These are phyloP conservation scores for Verasper variegatus DNA, from an alignment of 2,113 vertebrate species.

Conservation along the genomic window DNA sequence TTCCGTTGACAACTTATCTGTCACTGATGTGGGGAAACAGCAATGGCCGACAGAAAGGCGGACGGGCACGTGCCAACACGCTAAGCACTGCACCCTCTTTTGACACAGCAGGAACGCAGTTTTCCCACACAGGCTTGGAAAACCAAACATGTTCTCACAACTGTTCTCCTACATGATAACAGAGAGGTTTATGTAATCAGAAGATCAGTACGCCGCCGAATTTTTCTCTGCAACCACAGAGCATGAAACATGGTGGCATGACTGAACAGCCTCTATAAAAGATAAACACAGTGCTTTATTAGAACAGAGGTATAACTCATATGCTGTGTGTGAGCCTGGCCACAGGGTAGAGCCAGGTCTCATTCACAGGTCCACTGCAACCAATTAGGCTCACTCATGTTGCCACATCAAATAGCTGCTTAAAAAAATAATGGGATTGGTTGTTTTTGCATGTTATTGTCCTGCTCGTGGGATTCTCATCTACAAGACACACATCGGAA, in stretches of 20 bases:
- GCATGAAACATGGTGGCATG: conserved; percentile 66
- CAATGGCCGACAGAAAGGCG: conserved; percentile 48
- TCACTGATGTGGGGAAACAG: conserved; percentile 48
- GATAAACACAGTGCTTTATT: conserved; percentile 59
- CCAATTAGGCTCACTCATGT: conserved; percentile 45
- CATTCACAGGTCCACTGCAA: conserved; percentile 59
- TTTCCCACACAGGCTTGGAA: conserved; percentile 70
- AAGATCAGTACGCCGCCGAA: conserved; percentile 46
- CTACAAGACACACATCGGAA: conserved; percentile 43
- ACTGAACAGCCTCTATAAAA: conserved; percentile 61
- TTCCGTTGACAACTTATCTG: conserved; percentile 36
- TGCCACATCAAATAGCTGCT: conserved; percentile 58
- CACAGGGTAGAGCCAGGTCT: conserved; percentile 41
- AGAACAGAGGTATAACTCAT: conserved; percentile 35
- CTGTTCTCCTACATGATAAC: conserved; percentile 56
- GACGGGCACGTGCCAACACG: conserved; percentile 73
- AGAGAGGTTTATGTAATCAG: conserved; percentile 58
- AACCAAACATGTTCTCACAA: conserved; percentile 67
- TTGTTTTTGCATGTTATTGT: conserved; percentile 55
- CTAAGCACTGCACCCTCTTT: conserved; percentile 70
- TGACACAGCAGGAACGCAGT: conserved; percentile 46
- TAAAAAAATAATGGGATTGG: conserved; percentile 40
- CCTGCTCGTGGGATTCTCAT: conserved; percentile 48
- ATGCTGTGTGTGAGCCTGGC: conserved; percentile 38
- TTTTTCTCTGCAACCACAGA: conserved; percentile 42